Percentiles rank a stretch among this genome's conserved stretches.
Evolutionary conservation across 2,888 invertebrate species (phyloP).

Genomic region (Euplexia lucipara): DNA sequence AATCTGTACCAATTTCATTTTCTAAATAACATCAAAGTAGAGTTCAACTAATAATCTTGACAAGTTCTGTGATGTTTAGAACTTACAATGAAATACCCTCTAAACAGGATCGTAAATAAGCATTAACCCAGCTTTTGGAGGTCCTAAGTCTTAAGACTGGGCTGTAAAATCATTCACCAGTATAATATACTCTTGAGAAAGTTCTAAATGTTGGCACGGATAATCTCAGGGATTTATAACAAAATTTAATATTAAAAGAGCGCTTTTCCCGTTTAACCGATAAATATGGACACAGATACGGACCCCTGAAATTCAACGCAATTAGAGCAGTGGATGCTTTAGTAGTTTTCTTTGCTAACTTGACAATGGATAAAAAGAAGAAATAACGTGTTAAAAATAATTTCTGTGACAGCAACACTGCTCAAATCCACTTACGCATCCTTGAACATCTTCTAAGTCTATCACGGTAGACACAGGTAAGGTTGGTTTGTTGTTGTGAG

Average conservation of each 20-base stretch:
- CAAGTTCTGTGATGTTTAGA: constrained; percentile 43
- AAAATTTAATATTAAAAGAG: constrained; percentile 25
- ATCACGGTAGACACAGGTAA: no score
- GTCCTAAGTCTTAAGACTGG: constrained; percentile 48
- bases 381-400: no score
- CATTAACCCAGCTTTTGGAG: constrained; percentile 61
- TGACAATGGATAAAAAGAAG: no score
- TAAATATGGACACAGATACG: neutral
- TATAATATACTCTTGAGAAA: constrained; percentile 51
- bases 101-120: constrained; percentile 63
- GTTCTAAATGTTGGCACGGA: constrained; percentile 41
- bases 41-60: constrained; percentile 32
- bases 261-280: neutral
- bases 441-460: no score
- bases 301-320: neutral
- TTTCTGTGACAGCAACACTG: no score
- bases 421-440: no score
- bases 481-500: no score
- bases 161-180: constrained; percentile 61
- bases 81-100: constrained; percentile 51
- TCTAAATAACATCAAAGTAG: constrained; percentile 14
- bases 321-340: no score
- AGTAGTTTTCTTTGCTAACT: no score
- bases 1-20: constrained; percentile 2
- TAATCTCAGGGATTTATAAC: constrained; percentile 46